Evolutionary conservation across 2,888 invertebrate genomes (phyloP).

Genomic region (Eurytoma adleriae): DNA sequence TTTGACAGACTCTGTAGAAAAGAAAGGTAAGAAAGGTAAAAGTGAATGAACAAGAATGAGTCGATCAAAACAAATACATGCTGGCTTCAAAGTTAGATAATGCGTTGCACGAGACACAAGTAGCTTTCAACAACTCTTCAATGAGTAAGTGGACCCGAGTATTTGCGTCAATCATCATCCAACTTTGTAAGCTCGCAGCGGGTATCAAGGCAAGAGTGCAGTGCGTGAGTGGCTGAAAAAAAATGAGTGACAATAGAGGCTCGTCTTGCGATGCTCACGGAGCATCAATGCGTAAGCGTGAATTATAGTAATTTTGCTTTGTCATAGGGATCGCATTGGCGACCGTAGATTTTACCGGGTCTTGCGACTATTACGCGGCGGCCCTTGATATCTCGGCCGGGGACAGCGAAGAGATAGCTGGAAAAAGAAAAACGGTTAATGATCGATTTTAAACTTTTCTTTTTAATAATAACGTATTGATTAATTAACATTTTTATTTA

Average conservation of each 20-base stretch:
- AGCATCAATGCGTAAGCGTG: not conserved
- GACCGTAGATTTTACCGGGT: slow-evolving; percentile 80
- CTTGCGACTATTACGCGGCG: slow-evolving; percentile 86
- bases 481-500: not conserved
- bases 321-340: not conserved
- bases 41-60: too few relatives aligned
- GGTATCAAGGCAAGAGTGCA: not conserved
- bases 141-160: not conserved
- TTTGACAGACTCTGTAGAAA: not conserved
- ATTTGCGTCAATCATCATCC: not conserved
- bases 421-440: slow-evolving; percentile 55
- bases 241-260: not conserved
- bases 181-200: not conserved
- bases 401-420: slow-evolving; percentile 88
- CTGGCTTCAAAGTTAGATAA: slow-evolving; percentile 21
- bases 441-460: too few relatives aligned
- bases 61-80: not conserved
- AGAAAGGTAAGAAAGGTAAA: slow-evolving; percentile 1
- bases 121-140: not conserved
- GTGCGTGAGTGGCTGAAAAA: not conserved
- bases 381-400: slow-evolving; percentile 85
- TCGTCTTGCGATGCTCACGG: too few relatives aligned
- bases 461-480: too few relatives aligned
- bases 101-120: not conserved
- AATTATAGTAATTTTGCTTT: not conserved